Base-by-base conservation (phyloP, 2,797 vertebrate species). In the Myoxocephalus aenaeus region DNA sequence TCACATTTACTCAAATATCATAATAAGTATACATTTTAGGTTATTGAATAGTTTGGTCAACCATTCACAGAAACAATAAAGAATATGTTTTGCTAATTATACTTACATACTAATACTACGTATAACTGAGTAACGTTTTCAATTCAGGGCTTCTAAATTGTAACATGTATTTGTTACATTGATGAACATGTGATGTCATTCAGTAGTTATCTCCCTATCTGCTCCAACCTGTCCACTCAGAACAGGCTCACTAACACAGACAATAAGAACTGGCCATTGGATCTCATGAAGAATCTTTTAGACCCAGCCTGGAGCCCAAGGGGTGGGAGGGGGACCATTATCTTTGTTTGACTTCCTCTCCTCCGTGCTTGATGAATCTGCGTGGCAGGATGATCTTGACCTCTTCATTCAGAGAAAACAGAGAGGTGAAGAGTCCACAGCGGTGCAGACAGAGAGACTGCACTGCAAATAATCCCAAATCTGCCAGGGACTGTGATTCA, bases 271-370 rank as follows among this genome's bases (percentile, higher is more conserved):
- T 42, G 36, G 59, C 42, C 14, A 40, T 42, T 61, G 7, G 38
- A 63, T 63, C 61, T 40, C 36, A 62, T 46, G 7, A 46, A 46
- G 36, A 27, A 14, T 63, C 27, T 73, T 65, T 50, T 3, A 44
- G 65, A 70, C 8, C 12, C 25, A 20, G 70, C 70, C 44, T 65
- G 46, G 27, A 81, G 27, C 34, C 59, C 4, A 17, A 73, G 38
- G 14, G 38, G 44, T 73, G 40, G 12, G 22, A n/a, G 51, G 50
- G 65, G 64, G 63, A 62, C 65, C 68, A 80, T 83, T 85, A 82
- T 67, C 71, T 82, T 62, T 88, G 82, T 88, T 84, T 85, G 76
- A 80, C 79, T 87, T 80, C 77, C 79, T 68, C 72, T 65, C 80
- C 53, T 84, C 66, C 64, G 79, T 66, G 54, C 79, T 75, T 81